Conservation (phyloP, 1,140 invertebrate species). For the Metopolophium dirhodum region DNA sequence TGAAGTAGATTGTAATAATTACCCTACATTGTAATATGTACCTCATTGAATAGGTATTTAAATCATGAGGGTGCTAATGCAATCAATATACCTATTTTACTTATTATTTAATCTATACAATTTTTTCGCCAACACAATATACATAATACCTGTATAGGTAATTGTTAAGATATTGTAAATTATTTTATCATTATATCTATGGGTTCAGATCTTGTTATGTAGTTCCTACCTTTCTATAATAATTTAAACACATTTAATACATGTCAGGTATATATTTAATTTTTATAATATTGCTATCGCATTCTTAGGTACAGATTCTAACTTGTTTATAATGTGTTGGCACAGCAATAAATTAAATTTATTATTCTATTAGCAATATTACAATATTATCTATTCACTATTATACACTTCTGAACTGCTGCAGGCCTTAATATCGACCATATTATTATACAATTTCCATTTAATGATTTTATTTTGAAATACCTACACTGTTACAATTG, state of each 20-base stretch:
- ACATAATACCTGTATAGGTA: background rate
- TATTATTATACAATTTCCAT: background rate
- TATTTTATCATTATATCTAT: too few relatives aligned
- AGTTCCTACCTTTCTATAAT: too few relatives aligned
- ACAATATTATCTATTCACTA: background rate
- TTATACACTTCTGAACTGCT: background rate
- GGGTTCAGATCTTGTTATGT: too few relatives aligned
- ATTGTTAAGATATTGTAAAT: too few relatives aligned
- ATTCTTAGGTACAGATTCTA: background rate
- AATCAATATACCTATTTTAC: background rate
- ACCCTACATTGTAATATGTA: too few relatives aligned
- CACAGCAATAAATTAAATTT: background rate
- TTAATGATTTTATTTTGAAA: background rate
- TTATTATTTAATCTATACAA: background rate
- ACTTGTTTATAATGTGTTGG: background rate
- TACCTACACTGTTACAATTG: background rate
- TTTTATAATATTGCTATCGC: background rate
- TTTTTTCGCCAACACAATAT: background rate
- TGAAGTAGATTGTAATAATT: background rate
- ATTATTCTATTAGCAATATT: background rate
- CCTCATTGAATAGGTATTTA: background rate
- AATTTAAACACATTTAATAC: background rate
- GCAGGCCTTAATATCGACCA: background rate
- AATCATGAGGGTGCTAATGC: background rate
- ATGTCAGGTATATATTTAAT: background rate